Evolutionary conservation across 1,140 invertebrate genomes (phyloP), one percentile per base, ranked within the genome.

Genomic region (Antheraea pernyi): DNA sequence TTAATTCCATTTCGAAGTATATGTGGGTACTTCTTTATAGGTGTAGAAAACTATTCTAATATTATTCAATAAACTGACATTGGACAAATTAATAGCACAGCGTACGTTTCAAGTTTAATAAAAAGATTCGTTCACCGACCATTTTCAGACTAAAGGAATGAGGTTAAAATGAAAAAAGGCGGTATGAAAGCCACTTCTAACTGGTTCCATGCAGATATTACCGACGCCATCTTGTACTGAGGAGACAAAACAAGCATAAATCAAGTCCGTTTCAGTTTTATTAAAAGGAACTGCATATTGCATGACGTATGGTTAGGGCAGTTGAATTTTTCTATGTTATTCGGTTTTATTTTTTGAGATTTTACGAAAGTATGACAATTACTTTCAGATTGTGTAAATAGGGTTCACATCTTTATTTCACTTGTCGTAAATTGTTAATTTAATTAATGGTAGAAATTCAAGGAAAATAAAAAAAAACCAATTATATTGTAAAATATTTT

Each of bases 161-260:
- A 61, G 63, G 30, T 62, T 70, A 78, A 78, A 78, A 76, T 69
- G 68, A 70, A 78, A 73, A 76, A 30, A 78, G 73, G 72, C 66
- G 69, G 48, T 48, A 71, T 59, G 72, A 46, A 37, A 75, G 61
- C 42, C 69, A 67, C 70, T 69, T 64, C 65, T 71, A 73, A 75
- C 71, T 62, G 66, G 74, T 75, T 75, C 46, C 69, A 74, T 76
- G 64, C 71, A 80, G 74, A 78, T 78, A 80, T 80, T 76, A 73
- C 76, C 59, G 67, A 48, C 71, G 74, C 75, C 76, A 77, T 77
- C 75, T 81, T 81, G 73, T 74, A 72, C 69, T 30, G 60, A 69
- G 69, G 65, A 75, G 76, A 79, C 74, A 76, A 81, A 81, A 77
- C 73, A 81, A 62, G 68, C 67, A 78, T 79, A 77, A 81, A 77